phyloP scores from a whole-genome alignment of 2,888 invertebrate species.

The Mechanitis mazaeus region DNA sequence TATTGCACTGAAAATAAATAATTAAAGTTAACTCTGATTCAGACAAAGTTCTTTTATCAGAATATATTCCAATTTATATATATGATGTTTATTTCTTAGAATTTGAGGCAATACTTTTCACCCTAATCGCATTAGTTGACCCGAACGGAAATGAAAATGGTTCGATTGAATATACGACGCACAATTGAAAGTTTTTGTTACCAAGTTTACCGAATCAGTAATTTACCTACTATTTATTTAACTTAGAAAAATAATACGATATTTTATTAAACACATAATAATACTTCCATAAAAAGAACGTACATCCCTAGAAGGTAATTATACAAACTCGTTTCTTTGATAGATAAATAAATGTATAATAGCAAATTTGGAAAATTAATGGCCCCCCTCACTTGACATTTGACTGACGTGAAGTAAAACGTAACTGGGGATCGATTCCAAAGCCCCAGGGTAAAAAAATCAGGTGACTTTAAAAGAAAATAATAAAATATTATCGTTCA shows the following conservation, averaged over 20 bases:
- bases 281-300: too few species aligned
- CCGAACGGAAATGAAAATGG: slow-evolving; percentile 39
- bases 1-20: too few species aligned
- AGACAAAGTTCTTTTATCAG: too few species aligned
- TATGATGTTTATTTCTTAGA: background rate
- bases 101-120: slow-evolving; percentile 3
- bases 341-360: background rate
- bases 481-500: slow-evolving; percentile 38
- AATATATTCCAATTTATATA: background rate
- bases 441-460: slow-evolving; percentile 12
- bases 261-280: too few species aligned
- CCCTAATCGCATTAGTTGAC: slow-evolving; percentile 19
- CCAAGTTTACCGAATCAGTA: background rate
- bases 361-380: background rate
- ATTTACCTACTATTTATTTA: background rate
- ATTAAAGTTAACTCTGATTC: too few species aligned
- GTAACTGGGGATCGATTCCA: slow-evolving; percentile 1
- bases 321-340: background rate
- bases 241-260: background rate
- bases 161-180: slow-evolving; percentile 22
- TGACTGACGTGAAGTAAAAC: background rate
- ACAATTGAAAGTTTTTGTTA: slow-evolving; percentile 2
- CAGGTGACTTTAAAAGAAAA: slow-evolving; percentile 36
- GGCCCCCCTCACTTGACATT: background rate
- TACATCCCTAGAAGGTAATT: background rate